phyloP scores from a whole-genome alignment of 2,113 vertebrate species.

The Polypterus bichir region DNA sequence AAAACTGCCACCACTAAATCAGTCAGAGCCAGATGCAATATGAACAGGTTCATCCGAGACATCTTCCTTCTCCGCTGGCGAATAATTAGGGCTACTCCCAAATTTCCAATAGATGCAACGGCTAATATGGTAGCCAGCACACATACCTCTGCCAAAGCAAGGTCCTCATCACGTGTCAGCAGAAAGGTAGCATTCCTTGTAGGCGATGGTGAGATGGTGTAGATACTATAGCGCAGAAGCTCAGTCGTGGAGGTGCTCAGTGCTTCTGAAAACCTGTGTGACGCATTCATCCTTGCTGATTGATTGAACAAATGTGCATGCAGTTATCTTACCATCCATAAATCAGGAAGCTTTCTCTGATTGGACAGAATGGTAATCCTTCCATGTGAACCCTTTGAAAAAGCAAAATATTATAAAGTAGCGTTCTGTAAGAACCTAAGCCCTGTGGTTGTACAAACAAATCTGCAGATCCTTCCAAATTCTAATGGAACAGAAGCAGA shows the following conservation, averaged over 20 bases:
- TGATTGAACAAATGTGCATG: too few relatives aligned
- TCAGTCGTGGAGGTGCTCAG: too few relatives aligned
- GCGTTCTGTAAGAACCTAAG: too few relatives aligned
- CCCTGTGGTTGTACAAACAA: too few relatives aligned
- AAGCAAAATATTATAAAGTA: too few relatives aligned
- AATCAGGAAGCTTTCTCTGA: too few relatives aligned
- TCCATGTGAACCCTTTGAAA: too few relatives aligned
- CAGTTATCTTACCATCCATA: too few relatives aligned
- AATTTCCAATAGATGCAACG: slow-evolving; percentile 40
- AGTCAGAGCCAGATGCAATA: slow-evolving; percentile 47
- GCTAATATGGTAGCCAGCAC: slow-evolving; percentile 46
- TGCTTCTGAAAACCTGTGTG: background rate
- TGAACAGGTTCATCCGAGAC: slow-evolving; percentile 56
- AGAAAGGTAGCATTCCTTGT: slow-evolving; percentile 18
- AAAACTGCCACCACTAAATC: slow-evolving; percentile 52
- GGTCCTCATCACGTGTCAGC: slow-evolving; percentile 42
- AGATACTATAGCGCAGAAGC: background rate
- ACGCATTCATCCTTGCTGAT: too few relatives aligned
- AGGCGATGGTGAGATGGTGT: background rate
- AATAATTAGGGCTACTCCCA: slow-evolving; percentile 42
- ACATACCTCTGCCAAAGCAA: slow-evolving; percentile 50
- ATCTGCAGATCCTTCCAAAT: too few relatives aligned
- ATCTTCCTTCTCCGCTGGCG: slow-evolving; percentile 37
- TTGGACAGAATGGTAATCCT: too few relatives aligned
- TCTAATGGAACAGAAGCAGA: too few relatives aligned